Evolutionary conservation across 2,888 invertebrate genomes (phyloP).

Genomic region (Perizoma flavofasciatum): DNA sequence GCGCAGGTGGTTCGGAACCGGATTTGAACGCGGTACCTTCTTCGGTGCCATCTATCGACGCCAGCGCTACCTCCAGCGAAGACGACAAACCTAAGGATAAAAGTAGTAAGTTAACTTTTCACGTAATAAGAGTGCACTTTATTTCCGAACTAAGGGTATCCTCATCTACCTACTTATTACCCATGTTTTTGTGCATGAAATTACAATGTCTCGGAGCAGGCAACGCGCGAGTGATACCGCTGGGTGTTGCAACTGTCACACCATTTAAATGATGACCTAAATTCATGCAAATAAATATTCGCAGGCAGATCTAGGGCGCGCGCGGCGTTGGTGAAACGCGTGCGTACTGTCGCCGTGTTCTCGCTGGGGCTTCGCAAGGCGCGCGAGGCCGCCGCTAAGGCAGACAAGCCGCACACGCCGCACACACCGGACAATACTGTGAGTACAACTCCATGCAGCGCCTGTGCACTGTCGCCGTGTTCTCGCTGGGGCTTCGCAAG

Average conservation of each 20-base stretch:
- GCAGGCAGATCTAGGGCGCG: slow-evolving; percentile 81
- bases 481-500: no score
- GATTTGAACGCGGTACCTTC: slow-evolving; percentile 73
- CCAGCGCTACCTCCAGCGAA: slow-evolving; percentile 78
- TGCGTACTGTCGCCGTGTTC: slow-evolving; percentile 93
- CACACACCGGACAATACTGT: slow-evolving; percentile 44
- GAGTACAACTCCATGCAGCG: slow-evolving; percentile 19
- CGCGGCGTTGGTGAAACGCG: slow-evolving; percentile 92
- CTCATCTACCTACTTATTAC: no score
- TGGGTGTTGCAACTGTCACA: no score
- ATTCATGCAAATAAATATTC: slow-evolving; percentile 39
- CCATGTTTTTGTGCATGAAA: no score
- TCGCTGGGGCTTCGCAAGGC: slow-evolving; percentile 91
- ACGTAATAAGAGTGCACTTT: no score
- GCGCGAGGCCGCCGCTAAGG: slow-evolving; percentile 87
- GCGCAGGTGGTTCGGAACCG: slow-evolving; percentile 77
- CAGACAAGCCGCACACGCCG: slow-evolving; percentile 41
- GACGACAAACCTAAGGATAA: slow-evolving; percentile 85
- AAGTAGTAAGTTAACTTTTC: slow-evolving; percentile 51
- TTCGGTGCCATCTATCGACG: slow-evolving; percentile 57
- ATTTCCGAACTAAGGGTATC: no score
- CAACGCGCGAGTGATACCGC: no score
- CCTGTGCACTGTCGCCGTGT: no score
- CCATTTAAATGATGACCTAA: no score
- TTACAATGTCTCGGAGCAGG: no score